A percentile compares a stretch with the other conserved stretches of the same genome.
Evolutionary conservation across 2,113 vertebrate species (phyloP).

Genomic region (Hyperopisus bebe): DNA sequence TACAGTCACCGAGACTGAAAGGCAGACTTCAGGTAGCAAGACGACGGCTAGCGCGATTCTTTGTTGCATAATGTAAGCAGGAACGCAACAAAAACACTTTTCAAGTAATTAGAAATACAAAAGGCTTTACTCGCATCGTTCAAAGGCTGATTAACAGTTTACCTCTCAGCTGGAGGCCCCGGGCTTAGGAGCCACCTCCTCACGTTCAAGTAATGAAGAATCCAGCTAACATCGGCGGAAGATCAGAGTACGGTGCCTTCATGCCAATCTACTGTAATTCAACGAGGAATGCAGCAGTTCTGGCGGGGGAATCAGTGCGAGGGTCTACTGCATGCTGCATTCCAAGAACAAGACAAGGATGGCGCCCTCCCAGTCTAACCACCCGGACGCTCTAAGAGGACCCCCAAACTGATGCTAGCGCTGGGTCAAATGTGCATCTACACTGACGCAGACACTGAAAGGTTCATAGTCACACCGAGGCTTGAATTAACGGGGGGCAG

Average conservation of each 20-base stretch:
- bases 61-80: not conserved
- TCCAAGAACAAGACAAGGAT: not conserved
- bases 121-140: not conserved
- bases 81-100: not conserved
- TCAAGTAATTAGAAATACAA: not conserved
- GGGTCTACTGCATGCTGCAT: not conserved
- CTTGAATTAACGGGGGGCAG: not conserved
- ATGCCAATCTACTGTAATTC: not conserved
- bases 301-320: not conserved
- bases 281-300: not conserved
- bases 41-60: not conserved
- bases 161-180: not conserved
- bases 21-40: not conserved
- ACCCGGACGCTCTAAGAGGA: not conserved
- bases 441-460: not conserved
- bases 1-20: not conserved
- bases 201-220: constrained; percentile 11
- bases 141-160: not conserved
- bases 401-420: not conserved
- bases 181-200: not conserved
- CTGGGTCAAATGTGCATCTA: not conserved
- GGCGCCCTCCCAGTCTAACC: not conserved
- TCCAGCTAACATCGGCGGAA: not conserved
- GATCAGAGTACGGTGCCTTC: not conserved
- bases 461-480: not conserved